Base-by-base conservation (phyloP, 2,888 invertebrate genomes). In the Drosophila gaucha region DNA sequence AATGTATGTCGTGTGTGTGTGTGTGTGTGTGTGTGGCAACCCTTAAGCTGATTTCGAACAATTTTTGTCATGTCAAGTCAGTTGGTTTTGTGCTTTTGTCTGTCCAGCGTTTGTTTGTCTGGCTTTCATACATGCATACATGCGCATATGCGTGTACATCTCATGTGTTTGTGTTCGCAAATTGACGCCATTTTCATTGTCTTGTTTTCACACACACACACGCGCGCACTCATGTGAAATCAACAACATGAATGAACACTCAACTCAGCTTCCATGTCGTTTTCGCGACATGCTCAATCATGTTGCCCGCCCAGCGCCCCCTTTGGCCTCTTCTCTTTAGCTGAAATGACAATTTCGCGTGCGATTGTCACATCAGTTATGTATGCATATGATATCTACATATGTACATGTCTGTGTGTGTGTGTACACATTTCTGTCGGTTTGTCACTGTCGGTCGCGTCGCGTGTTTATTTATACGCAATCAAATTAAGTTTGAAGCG, bases 361-460 rank as follows among this genome's bases (percentile, higher is more conserved):
- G 85, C 83, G 74, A 86, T 78, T 89, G 86, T 78, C 89, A 88
- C 86, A 84, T 84, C 85, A 88, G 87, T 80, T 83, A 86, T 88
- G 86, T 82, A 79, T 58, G 71, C 54, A 74, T 74, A 74, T 72
- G 74, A 74, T 74, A 67, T 67, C 46, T 63, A 74, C 63, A 67
- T 64, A 69, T 55, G 43, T 50, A 33, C 38, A 41, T 35, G 5
- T 33, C 16, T 28, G 10, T 31, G 30, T 43, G 39, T 38, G 39
- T 47, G 14, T 75, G 28, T 57, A 68, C 57, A 70, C 62, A 62
- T 65, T 78, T 80, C 54, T 85, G 79, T 74, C 78, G 72, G 84
- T 79, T 74, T 70, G 75, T 85, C 88, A 85, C 63, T 80, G 83
- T 82, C 79, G 68, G 33, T 22, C 12, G 47, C 47, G 50, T 70